phyloP scores from a whole-genome alignment of 2,888 invertebrate genomes.

The Andrena bicolor region DNA sequence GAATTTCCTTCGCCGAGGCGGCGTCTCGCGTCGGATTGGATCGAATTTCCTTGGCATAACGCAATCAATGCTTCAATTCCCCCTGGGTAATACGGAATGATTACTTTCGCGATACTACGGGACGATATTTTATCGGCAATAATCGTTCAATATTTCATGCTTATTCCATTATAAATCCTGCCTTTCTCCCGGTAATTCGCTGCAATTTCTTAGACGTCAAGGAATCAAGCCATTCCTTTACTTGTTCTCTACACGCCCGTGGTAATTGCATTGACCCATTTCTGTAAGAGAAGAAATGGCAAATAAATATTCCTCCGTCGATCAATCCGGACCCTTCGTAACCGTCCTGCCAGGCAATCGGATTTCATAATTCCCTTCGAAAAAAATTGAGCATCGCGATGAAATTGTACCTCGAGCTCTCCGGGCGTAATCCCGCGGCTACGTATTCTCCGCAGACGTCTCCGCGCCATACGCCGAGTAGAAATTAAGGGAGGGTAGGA shows the following conservation, averaged over 20 bases:
- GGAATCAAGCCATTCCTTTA: constrained; percentile 20
- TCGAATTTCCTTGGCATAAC: background rate
- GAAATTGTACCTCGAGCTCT: background rate
- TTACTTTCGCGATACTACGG: constrained; percentile 12
- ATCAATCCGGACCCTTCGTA: constrained; percentile 7
- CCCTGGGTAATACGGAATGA: constrained; percentile 2
- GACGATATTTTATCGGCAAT: constrained; percentile 8
- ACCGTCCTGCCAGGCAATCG: background rate
- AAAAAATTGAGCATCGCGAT: background rate
- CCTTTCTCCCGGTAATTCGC: constrained; percentile 18
- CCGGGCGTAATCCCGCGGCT: background rate
- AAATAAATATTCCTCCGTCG: constrained; percentile 27
- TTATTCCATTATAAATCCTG: constrained; percentile 4
- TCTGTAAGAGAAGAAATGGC: constrained; percentile 10
- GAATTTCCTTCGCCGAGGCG: background rate
- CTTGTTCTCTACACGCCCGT: constrained; percentile 24
- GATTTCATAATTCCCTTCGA: background rate
- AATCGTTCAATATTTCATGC: constrained; percentile 8
- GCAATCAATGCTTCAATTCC: background rate
- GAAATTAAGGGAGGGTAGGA: background rate
- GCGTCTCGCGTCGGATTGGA: background rate
- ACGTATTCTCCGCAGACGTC: background rate
- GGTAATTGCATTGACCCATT: constrained; percentile 29
- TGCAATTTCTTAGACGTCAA: constrained; percentile 26
- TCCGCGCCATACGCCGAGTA: background rate